A percentile compares a stretch with the other conserved stretches of the same genome.
Conservation (phyloP, 2,797 vertebrate species). For the Chiloscyllium punctatum region DNA sequence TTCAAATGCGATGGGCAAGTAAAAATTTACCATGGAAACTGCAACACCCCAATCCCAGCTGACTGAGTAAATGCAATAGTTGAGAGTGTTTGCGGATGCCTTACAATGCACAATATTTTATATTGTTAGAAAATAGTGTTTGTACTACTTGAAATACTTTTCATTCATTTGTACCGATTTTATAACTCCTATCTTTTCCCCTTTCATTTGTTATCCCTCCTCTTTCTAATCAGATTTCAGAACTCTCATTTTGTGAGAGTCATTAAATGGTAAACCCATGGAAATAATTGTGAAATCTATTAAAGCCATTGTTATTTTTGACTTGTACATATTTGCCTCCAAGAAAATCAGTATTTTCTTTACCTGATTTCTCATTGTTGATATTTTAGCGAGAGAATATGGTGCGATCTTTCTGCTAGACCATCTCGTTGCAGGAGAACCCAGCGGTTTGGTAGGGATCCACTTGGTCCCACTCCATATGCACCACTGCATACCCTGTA, state of each 20-base stretch:
- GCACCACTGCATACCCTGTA: background rate
- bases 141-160: background rate
- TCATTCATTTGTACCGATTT: background rate
- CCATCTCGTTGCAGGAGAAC: background rate
- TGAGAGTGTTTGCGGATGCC: background rate
- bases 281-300: too few relatives aligned
- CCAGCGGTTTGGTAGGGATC: too few relatives aligned
- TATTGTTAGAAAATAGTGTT: background rate
- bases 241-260: background rate
- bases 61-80: constrained; percentile 54
- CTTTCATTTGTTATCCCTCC: background rate
- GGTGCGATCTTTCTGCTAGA: background rate
- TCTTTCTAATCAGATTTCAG: background rate
- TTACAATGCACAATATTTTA: background rate
- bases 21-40: constrained; percentile 89
- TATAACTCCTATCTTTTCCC: background rate
- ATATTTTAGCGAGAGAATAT: background rate
- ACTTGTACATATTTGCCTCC: background rate
- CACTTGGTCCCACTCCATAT: background rate
- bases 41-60: constrained; percentile 80
- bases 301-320: background rate
- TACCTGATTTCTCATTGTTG: background rate
- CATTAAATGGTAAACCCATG: background rate
- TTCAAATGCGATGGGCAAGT: constrained; percentile 75
- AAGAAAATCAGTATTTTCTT: background rate